Evolutionary conservation across 1,140 invertebrate genomes (phyloP).

Genomic region (Ceratina australensis): DNA sequence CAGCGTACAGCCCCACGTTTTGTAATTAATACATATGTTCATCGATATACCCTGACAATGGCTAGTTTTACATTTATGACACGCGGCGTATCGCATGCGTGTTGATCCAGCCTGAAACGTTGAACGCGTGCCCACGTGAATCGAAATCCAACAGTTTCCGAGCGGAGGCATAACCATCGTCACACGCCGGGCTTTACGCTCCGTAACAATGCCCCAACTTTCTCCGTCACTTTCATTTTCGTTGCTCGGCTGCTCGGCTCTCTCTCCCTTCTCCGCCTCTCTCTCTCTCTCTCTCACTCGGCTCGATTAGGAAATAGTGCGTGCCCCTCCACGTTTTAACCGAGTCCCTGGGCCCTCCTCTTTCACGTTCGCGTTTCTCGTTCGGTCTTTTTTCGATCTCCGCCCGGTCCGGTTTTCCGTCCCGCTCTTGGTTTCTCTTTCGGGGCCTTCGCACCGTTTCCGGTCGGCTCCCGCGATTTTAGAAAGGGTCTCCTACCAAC

Average conservation of each 20-base stretch:
- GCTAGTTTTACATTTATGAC: no score
- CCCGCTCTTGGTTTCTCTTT: constrained; percentile 21
- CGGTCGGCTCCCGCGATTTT: constrained; percentile 70
- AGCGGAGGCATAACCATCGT: constrained; percentile 46
- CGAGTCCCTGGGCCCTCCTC: constrained; percentile 34
- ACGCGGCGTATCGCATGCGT: not conserved
- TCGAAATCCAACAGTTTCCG: constrained; percentile 46
- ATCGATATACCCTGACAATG: no score
- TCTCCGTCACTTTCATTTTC: constrained; percentile 80
- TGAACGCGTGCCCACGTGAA: constrained; percentile 19
- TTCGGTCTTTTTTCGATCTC: not conserved
- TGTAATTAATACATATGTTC: no score
- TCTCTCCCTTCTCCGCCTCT: constrained; percentile 46
- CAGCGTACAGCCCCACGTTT: no score
- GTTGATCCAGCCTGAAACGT: not conserved
- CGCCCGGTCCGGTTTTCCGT: not conserved
- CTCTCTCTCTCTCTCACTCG: constrained; percentile 44
- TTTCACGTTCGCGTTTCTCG: constrained; percentile 20
- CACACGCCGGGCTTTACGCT: constrained; percentile 69
- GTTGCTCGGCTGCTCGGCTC: constrained; percentile 69
- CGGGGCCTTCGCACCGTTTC: constrained; percentile 40
- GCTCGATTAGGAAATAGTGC: constrained; percentile 76
- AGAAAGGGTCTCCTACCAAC: constrained; percentile 69
- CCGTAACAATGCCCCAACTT: constrained; percentile 79
- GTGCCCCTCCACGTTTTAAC: constrained; percentile 64